A percentile compares a stretch with the other conserved stretches of the same genome.
phyloP scores from a whole-genome alignment of 2,797 vertebrate genomes.

The Parauchenoglanis punctatus region DNA sequence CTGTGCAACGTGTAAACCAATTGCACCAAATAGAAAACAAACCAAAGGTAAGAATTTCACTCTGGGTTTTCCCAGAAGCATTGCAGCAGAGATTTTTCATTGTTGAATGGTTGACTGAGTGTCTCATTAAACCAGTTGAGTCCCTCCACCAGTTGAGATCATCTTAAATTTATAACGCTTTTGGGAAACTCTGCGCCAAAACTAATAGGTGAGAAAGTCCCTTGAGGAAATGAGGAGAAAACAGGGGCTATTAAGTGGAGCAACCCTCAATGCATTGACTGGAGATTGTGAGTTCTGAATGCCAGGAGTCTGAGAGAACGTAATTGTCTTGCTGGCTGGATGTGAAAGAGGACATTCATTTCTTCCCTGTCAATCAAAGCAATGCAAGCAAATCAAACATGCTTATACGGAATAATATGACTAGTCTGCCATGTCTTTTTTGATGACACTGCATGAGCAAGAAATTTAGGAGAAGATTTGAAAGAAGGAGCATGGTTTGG shows the following conservation, averaged over 20 bases:
- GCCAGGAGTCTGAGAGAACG: neutral
- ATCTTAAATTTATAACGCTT: neutral
- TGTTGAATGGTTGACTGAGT: neutral
- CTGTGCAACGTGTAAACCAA: too few relatives aligned
- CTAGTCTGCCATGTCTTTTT: neutral
- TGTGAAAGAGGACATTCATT: neutral
- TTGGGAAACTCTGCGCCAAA: too few relatives aligned
- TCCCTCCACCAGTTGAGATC: neutral
- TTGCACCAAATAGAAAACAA: neutral
- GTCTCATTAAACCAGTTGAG: neutral
- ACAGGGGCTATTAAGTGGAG: neutral
- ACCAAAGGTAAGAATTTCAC: neutral
- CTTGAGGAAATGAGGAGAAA: neutral
- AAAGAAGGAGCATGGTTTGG: neutral
- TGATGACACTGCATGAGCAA: neutral
- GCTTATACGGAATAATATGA: neutral
- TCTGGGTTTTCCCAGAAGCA: neutral
- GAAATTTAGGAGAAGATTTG: neutral
- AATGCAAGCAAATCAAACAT: neutral
- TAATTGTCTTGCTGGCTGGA: neutral
- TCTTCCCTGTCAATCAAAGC: neutral
- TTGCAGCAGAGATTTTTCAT: neutral
- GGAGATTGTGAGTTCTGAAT: conserved; percentile 1
- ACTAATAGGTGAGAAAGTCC: neutral
- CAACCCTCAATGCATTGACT: neutral